Percentiles rank a stretch among this genome's conserved stretches.
These are phyloP conservation scores for Linhomoeus sp. DNA, from an alignment of 2,888 invertebrate species.

Conservation along the genomic window DNA sequence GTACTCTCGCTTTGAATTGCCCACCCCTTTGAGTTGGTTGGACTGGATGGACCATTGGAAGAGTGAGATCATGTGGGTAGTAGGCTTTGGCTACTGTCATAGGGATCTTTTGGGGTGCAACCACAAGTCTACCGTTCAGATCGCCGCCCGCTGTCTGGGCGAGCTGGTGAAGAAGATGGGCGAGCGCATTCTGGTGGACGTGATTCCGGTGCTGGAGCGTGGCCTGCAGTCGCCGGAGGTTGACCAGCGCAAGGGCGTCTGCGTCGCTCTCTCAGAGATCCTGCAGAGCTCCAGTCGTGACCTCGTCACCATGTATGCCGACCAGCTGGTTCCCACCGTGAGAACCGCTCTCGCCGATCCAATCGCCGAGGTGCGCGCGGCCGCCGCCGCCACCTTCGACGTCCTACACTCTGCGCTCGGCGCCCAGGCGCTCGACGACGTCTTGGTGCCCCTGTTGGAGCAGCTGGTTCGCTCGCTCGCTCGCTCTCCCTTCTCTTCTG, in stretches of 20 bases:
- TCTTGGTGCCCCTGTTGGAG: constrained; percentile 70
- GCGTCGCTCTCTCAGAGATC: constrained; percentile 86
- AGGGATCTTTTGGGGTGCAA: no score
- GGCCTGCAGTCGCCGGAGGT: constrained; percentile 73
- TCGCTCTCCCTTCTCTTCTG: no score
- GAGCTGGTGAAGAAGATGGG: constrained; percentile 91
- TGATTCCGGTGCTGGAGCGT: constrained; percentile 84
- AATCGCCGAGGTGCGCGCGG: constrained; percentile 57
- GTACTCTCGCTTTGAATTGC: not conserved
- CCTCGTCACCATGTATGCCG: constrained; percentile 61
- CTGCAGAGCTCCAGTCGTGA: constrained; percentile 87
- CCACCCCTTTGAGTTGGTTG: no score
- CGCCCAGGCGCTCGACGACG: constrained; percentile 79
- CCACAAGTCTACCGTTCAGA: no score
- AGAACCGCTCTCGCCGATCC: constrained; percentile 77
- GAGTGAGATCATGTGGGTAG: no score
- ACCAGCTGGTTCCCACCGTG: constrained; percentile 77
- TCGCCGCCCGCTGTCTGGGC: constrained; percentile 83
- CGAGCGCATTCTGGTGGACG: constrained; percentile 87
- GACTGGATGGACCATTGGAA: no score
- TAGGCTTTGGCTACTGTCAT: no score
- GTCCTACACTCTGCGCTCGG: constrained; percentile 83
- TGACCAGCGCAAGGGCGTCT: constrained; percentile 92
- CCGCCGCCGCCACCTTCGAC: constrained; percentile 91
- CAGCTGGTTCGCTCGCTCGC: constrained; percentile 39